Percentiles rank a stretch among this genome's conserved stretches.
Conservation (phyloP, 2,888 invertebrate genomes). For the Synanthedon myopaeformis region DNA sequence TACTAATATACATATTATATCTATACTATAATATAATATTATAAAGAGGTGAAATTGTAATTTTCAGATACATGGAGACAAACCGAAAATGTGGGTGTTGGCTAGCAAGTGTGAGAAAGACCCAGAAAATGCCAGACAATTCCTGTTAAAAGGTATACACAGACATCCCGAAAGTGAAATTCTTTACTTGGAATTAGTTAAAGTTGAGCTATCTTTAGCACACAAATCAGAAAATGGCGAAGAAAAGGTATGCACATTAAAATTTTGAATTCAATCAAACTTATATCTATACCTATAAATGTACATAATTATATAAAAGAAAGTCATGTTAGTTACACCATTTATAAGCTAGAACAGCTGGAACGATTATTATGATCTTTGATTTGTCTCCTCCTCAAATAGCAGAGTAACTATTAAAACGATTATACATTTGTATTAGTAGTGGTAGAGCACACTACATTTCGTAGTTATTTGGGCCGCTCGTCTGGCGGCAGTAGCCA, state of each 20-base stretch:
- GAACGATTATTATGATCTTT: too few relatives aligned
- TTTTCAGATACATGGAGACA: constrained; percentile 75
- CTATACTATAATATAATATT: too few relatives aligned
- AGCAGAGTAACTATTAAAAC: too few relatives aligned
- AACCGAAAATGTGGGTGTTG: constrained; percentile 81
- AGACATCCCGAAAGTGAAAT: constrained; percentile 77
- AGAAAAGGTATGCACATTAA: constrained; percentile 30
- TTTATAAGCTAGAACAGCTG: too few relatives aligned
- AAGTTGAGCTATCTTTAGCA: constrained; percentile 33
- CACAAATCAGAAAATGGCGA: constrained; percentile 25
- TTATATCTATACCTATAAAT: not conserved
- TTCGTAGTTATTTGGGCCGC: too few relatives aligned
- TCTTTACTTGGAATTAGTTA: constrained; percentile 75
- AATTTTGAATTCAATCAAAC: not conserved
- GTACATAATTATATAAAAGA: not conserved
- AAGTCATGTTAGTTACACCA: too few relatives aligned
- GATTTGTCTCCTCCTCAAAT: too few relatives aligned
- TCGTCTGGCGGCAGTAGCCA: too few relatives aligned
- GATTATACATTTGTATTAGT: too few relatives aligned
- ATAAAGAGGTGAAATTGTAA: too few relatives aligned
- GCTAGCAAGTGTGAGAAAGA: constrained; percentile 85
- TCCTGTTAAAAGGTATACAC: constrained; percentile 81
- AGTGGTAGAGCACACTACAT: too few relatives aligned
- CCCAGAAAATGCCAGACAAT: constrained; percentile 75
- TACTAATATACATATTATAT: too few relatives aligned